These are phyloP conservation scores for Miltochrista miniata DNA, from an alignment of 2,888 invertebrate genomes.

Conservation along the genomic window DNA sequence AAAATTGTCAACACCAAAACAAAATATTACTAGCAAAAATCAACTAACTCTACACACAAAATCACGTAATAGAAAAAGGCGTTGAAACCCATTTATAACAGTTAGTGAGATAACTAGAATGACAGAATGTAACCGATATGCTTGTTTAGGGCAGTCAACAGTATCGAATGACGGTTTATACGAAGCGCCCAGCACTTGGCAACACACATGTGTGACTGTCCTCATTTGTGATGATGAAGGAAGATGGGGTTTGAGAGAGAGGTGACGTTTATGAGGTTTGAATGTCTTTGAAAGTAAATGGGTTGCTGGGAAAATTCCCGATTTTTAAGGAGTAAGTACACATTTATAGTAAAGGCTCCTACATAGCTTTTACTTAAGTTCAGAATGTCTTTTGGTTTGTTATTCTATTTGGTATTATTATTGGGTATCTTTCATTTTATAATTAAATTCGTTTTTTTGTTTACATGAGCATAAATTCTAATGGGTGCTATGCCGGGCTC, in stretches of 20 bases:
- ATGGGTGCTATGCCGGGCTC: too few species aligned
- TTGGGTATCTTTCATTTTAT: too few species aligned
- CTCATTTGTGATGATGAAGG: constrained; percentile 8
- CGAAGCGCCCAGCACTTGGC: constrained; percentile 2
- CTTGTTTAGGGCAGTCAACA: constrained; percentile 28
- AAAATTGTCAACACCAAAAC: too few species aligned
- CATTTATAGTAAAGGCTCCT: too few species aligned
- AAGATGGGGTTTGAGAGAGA: background rate
- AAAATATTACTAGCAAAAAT: too few species aligned
- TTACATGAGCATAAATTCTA: too few species aligned
- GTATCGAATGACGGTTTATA: constrained; percentile 30
- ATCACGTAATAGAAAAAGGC: constrained; percentile 12
- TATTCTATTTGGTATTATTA: too few species aligned
- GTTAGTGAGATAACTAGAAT: constrained; percentile 22
- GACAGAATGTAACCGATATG: constrained; percentile 38
- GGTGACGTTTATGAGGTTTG: background rate
- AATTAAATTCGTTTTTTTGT: too few species aligned
- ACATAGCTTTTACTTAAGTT: background rate
- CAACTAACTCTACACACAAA: background rate
- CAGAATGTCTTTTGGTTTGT: background rate
- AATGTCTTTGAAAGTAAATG: too few species aligned
- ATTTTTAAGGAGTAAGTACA: background rate
- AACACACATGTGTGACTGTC: constrained; percentile 5
- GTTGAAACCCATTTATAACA: constrained; percentile 25
- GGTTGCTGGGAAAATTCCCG: background rate